Conservation (phyloP, 2,888 invertebrate species). For the Papilio protenor region DNA sequence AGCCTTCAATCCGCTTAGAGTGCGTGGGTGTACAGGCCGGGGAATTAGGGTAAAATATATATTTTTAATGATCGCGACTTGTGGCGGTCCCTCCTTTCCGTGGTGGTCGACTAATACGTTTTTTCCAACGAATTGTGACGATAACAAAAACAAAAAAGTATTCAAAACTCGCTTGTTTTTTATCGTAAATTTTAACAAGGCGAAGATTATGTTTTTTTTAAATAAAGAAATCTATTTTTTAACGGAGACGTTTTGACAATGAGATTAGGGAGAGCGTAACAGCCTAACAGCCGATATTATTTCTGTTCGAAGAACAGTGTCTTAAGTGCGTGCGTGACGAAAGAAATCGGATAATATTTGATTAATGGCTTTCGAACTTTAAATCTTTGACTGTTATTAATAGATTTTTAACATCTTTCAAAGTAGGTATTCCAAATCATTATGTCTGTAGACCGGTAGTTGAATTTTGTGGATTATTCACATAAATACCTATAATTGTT, state of each 20-base stretch:
- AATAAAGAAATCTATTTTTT: conserved; percentile 12
- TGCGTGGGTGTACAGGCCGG: conserved; percentile 66
- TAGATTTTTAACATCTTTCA: background rate
- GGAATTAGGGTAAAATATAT: conserved; percentile 79
- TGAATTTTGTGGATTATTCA: background rate
- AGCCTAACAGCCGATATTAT: conserved; percentile 22
- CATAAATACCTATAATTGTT: background rate
- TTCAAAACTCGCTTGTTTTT: background rate
- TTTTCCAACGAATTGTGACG: conserved; percentile 20
- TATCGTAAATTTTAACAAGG: conserved; percentile 17
- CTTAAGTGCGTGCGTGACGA: conserved; percentile 27
- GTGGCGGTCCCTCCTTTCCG: conserved; percentile 53
- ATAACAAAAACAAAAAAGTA: conserved; percentile 8
- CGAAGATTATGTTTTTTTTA: conserved; percentile 13
- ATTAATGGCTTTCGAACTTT: conserved; percentile 16
- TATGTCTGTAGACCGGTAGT: background rate
- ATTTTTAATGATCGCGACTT: conserved; percentile 66
- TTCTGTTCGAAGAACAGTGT: conserved; percentile 7
- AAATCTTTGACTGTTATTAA: conserved; percentile 25
- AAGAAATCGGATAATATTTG: conserved; percentile 21
- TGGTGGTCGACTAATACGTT: conserved; percentile 37
- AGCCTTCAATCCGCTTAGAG: conserved; percentile 81
- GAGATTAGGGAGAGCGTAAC: conserved; percentile 12
- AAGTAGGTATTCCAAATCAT: background rate
- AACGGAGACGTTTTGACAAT: conserved; percentile 3